Percentiles rank a stretch among this genome's conserved stretches.
Evolutionary conservation across 2,888 invertebrate species (phyloP).

Genomic region (Trissoscelio sp.): DNA sequence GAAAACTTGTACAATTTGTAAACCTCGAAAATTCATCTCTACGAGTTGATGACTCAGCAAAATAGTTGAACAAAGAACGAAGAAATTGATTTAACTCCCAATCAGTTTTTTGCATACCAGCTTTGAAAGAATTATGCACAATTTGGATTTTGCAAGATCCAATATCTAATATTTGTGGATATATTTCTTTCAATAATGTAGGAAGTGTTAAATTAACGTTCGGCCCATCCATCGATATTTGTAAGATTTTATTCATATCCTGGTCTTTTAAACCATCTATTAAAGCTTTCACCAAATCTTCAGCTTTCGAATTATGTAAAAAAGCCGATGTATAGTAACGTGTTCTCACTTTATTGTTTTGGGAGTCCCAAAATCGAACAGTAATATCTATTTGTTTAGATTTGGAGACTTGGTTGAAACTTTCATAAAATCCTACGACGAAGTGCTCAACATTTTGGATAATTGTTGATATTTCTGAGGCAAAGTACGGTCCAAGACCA

Average conservation of each 20-base stretch:
- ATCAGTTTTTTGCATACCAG: slow-evolving; percentile 66
- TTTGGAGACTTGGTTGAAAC: slow-evolving; percentile 68
- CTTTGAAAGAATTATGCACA: slow-evolving; percentile 73
- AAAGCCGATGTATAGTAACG: slow-evolving; percentile 72
- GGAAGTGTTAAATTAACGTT: slow-evolving; percentile 65
- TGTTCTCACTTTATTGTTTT: slow-evolving; percentile 63
- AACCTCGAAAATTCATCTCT: slow-evolving; percentile 70
- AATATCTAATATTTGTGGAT: too few relatives aligned
- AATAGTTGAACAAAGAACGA: slow-evolving; percentile 71
- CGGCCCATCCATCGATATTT: slow-evolving; percentile 70
- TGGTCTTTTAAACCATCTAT: slow-evolving; percentile 30
- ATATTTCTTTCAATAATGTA: slow-evolving; percentile 52
- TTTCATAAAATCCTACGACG: slow-evolving; percentile 68
- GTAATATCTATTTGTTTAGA: slow-evolving; percentile 72
- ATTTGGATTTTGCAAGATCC: slow-evolving; percentile 74
- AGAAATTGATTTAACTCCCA: slow-evolving; percentile 71
- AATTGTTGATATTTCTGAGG: neutral
- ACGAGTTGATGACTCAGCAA: slow-evolving; percentile 74
- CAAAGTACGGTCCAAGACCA: neutral
- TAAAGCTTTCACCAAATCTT: slow-evolving; percentile 66
- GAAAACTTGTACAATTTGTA: slow-evolving; percentile 65
- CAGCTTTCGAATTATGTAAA: slow-evolving; percentile 62
- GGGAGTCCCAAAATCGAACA: slow-evolving; percentile 70
- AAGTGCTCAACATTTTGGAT: slow-evolving; percentile 6
- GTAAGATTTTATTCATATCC: slow-evolving; percentile 61